Evolutionary conservation across 1,140 invertebrate species (phyloP).

Genomic region (Rhyacophila brunnea): DNA sequence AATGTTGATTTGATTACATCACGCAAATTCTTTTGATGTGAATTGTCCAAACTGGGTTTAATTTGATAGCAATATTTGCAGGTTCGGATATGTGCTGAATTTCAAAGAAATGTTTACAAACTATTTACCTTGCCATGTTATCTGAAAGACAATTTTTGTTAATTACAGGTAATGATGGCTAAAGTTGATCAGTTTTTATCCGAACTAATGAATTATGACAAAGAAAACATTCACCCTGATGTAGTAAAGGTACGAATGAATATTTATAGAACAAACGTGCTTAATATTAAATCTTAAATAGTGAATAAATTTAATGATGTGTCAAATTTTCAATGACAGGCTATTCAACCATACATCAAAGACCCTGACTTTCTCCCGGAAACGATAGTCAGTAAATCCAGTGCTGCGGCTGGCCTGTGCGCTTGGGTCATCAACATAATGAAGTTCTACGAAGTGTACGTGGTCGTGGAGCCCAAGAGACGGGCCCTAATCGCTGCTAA

Average conservation of each 20-base stretch:
- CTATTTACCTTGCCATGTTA: too few relatives aligned
- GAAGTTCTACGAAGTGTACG: slow-evolving; percentile 88
- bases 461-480: slow-evolving; percentile 89
- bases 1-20: too few relatives aligned
- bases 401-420: slow-evolving; percentile 87
- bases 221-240: slow-evolving; percentile 90
- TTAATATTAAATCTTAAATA: neutral
- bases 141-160: neutral
- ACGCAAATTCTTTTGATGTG: too few relatives aligned
- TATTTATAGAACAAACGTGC: neutral
- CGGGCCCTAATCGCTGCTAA: slow-evolving; percentile 80
- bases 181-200: slow-evolving; percentile 81
- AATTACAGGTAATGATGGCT: slow-evolving; percentile 56
- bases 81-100: too few relatives aligned
- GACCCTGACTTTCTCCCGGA: slow-evolving; percentile 83
- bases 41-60: too few relatives aligned
- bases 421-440: slow-evolving; percentile 94
- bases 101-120: too few relatives aligned
- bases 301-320: neutral
- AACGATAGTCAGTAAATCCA: slow-evolving; percentile 80
- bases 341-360: slow-evolving; percentile 48
- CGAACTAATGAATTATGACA: slow-evolving; percentile 86
- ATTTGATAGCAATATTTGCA: too few relatives aligned
- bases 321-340: slow-evolving; percentile 15
- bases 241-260: slow-evolving; percentile 66